Percentiles rank a stretch among this genome's conserved stretches.
phyloP scores from a whole-genome alignment of 2,888 invertebrate genomes.

The Melanophora roralis region DNA sequence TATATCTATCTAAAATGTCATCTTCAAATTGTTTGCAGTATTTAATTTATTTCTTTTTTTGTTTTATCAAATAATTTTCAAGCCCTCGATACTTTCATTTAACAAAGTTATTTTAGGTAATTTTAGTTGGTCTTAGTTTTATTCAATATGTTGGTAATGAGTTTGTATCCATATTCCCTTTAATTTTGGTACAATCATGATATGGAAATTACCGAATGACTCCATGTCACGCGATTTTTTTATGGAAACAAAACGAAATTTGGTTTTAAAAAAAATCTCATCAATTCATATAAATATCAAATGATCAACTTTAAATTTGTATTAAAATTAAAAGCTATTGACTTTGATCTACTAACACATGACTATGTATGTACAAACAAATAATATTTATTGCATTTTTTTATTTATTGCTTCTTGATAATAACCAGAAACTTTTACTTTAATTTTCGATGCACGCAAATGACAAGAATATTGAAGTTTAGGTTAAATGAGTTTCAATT shows the following conservation, averaged over 20 bases:
- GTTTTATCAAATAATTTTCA: not conserved
- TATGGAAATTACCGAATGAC: not conserved
- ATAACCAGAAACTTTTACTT: conserved; percentile 5
- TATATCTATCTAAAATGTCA: too few relatives aligned
- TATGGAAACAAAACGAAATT: conserved; percentile 5
- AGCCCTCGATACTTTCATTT: not conserved
- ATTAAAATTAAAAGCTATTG: conserved; percentile 30
- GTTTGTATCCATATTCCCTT: not conserved
- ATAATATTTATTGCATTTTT: conserved; percentile 5
- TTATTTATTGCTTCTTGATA: not conserved
- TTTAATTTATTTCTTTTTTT: not conserved
- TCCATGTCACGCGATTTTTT: conserved; percentile 53
- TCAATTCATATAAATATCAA: not conserved
- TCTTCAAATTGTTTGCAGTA: not conserved
- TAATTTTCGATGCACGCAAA: not conserved
- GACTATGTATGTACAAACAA: too few relatives aligned
- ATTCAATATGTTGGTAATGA: not conserved
- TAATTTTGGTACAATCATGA: not conserved
- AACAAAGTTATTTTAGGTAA: not conserved
- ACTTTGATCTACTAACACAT: conserved; percentile 61
- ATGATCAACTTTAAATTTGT: not conserved
- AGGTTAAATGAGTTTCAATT: conserved; percentile 11
- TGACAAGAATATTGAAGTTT: conserved; percentile 7
- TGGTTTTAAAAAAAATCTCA: not conserved
- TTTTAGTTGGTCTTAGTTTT: conserved; percentile 5